Base-by-base conservation (phyloP, 2,113 vertebrate species). In the Oryzias woworae region DNA sequence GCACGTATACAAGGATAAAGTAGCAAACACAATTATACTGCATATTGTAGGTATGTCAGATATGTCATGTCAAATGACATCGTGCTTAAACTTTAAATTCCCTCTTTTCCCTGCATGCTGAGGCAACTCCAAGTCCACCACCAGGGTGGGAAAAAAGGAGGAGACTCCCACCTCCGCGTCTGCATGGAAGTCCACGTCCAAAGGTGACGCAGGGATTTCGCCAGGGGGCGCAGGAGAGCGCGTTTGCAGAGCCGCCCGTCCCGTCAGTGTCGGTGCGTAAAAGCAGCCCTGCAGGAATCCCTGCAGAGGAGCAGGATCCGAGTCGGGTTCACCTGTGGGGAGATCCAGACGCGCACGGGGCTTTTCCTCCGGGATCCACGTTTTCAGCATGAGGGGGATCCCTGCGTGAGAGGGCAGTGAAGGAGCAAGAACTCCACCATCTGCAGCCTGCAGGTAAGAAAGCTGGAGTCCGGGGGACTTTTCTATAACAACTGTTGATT, bases 221-320 rank as follows among this genome's bases (percentile, higher is more conserved):
- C 55, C 73, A 84, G 85, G 73, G 86, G 85, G 81, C 78, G 88
- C 85, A 78, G 57, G 62, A 44, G 70, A 72, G 46, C 58, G 53
- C 16, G 7, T 66, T 42, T 13, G 22, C 2, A 1, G 49, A 20
- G 57, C 54, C 50, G 5, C 31, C 63, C 62, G 73, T 73, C 73
- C 65, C 56, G 36, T 12, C 13, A 20, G 67, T 63, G 31, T 73
- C 22, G 18, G 67, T 48, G 82, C 75, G 72, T 79, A 64, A 76
- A 73, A 73, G 43, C 53, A 68, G 58, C 76, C 18, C 18, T 60
- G 4, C 36, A 5, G 49, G 26, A 59, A 24, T 61, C 65, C 51
- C 52, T 53, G 7, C 6, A 12, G 50, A 45, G 62, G 63, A 69
- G 54, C 71, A n/a, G 14, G n/a, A 46, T 24, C 52, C 13, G 56